Conservation (phyloP, 2,888 invertebrate species). For the Bombylius discolor region DNA sequence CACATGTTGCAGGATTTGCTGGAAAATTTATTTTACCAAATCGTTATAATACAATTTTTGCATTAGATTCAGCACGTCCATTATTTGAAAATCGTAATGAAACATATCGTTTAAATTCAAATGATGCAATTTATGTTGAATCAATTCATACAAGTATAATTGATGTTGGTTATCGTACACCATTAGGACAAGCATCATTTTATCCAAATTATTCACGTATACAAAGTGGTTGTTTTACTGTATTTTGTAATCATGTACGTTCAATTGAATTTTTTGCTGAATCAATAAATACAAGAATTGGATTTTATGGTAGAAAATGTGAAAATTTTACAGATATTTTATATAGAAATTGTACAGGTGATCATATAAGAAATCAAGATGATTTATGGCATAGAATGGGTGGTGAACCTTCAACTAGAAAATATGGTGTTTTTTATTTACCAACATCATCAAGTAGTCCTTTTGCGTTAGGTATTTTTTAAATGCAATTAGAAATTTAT, state of each 20-base stretch:
- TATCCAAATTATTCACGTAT: slow-evolving; percentile 20
- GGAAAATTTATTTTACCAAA: slow-evolving; percentile 32
- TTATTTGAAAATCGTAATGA: slow-evolving; percentile 23
- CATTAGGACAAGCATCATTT: slow-evolving; percentile 20
- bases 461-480: not conserved
- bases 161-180: slow-evolving; percentile 12
- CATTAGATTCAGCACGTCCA: slow-evolving; percentile 50
- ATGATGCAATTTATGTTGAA: slow-evolving; percentile 19
- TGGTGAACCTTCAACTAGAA: slow-evolving; percentile 4
- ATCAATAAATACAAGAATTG: slow-evolving; percentile 20
- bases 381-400: not conserved
- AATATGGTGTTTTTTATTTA: not conserved
- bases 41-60: slow-evolving; percentile 30
- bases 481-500: too few relatives aligned
- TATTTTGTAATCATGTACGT: slow-evolving; percentile 7
- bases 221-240: slow-evolving; percentile 20
- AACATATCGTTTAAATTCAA: slow-evolving; percentile 20
- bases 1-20: slow-evolving; percentile 47
- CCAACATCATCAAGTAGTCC: not conserved
- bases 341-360: not conserved
- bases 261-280: slow-evolving; percentile 11
- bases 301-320: slow-evolving; percentile 8
- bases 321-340: not conserved
- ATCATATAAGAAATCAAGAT: not conserved
- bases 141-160: slow-evolving; percentile 20